phyloP scores from a whole-genome alignment of 2,113 vertebrate species.

The Phalacrocorax brasilianus region DNA sequence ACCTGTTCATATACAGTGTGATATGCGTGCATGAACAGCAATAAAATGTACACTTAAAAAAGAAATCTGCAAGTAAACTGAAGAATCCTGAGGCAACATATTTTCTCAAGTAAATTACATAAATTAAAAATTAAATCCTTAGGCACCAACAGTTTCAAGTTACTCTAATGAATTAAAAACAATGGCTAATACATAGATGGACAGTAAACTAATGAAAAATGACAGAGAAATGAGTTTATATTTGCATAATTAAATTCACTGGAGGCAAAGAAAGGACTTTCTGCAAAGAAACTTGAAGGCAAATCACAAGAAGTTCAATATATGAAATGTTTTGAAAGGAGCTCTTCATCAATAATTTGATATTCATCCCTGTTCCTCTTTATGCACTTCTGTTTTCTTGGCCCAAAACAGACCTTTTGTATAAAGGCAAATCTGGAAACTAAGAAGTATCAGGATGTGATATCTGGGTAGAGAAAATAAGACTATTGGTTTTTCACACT shows the following conservation, averaged over 20 bases:
- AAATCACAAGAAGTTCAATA: background rate
- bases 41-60: background rate
- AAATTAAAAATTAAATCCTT: background rate
- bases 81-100: background rate
- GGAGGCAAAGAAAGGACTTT: background rate
- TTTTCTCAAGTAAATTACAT: background rate
- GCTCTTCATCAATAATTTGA: background rate
- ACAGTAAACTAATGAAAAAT: background rate
- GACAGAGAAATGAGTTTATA: background rate
- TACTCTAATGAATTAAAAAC: background rate
- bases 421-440: background rate
- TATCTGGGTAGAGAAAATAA: background rate
- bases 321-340: background rate
- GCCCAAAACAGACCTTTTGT: background rate
- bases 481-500: background rate
- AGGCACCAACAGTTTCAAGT: background rate
- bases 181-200: background rate
- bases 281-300: background rate
- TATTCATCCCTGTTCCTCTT: background rate
- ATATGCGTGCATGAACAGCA: background rate
- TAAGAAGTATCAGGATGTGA: background rate
- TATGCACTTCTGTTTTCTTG: background rate
- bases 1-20: background rate
- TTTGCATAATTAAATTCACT: background rate
- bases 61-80: background rate